Evolutionary conservation across 2,113 vertebrate genomes (phyloP).

Genomic region (Circaetus cinerascens): DNA sequence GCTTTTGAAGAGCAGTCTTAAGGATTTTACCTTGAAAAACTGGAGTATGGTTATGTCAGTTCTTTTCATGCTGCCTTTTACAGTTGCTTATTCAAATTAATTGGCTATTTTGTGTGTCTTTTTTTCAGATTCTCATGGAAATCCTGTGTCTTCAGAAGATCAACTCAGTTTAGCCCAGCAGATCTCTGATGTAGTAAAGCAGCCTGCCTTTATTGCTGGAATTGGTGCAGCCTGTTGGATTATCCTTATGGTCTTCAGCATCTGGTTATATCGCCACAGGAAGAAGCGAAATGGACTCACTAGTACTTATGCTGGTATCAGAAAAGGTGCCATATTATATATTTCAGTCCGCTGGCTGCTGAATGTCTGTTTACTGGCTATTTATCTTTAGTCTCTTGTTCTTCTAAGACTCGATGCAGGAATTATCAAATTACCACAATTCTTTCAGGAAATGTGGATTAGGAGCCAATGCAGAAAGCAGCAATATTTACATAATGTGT

Average conservation of each 20-base stretch:
- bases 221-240: constrained; percentile 97
- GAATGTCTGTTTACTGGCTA: not conserved
- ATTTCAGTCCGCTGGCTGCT: not conserved
- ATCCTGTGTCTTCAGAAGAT: constrained; percentile 80
- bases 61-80: not conserved
- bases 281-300: constrained; percentile 93
- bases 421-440: not conserved
- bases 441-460: not conserved
- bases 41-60: not conserved
- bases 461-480: not conserved
- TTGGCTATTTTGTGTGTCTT: not conserved
- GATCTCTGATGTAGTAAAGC: constrained; percentile 96
- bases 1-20: not conserved
- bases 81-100: not conserved
- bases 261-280: constrained; percentile 95
- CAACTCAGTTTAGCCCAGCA: constrained; percentile 94
- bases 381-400: not conserved
- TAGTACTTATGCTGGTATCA: constrained; percentile 93
- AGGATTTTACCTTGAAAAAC: not conserved
- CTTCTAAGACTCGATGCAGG: not conserved
- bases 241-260: constrained; percentile 97
- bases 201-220: constrained; percentile 96
- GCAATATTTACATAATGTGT: accelerated
- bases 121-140: constrained; percentile 86
- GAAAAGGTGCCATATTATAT: constrained; percentile 82